phyloP scores from a whole-genome alignment of 2,113 vertebrate species.

The Ranitomeya imitator region DNA sequence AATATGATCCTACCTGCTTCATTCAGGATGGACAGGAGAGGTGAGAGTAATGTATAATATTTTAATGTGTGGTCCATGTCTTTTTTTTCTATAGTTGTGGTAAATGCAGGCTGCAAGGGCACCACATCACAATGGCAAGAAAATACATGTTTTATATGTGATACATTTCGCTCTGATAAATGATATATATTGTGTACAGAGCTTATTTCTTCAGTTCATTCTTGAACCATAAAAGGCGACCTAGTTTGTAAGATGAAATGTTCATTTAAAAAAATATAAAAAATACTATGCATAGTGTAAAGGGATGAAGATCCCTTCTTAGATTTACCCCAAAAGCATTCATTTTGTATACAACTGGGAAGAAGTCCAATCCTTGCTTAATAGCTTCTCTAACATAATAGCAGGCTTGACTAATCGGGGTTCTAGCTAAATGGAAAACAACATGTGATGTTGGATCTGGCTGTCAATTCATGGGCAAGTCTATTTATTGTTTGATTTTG shows the following conservation, averaged over 20 bases:
- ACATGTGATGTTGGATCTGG: slow-evolving; percentile 8
- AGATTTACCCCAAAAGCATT: slow-evolving; percentile 22
- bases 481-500: slow-evolving; percentile 13
- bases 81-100: too few species aligned
- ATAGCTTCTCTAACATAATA: slow-evolving; percentile 20
- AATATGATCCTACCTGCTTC: too few species aligned
- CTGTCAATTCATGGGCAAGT: slow-evolving; percentile 9
- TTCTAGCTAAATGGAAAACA: slow-evolving; percentile 38
- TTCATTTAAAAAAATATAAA: background rate
- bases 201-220: background rate
- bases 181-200: background rate
- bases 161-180: background rate
- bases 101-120: background rate
- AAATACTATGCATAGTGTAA: background rate
- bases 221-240: slow-evolving; percentile 4
- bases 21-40: too few species aligned
- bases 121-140: background rate
- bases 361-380: slow-evolving; percentile 32
- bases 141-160: background rate
- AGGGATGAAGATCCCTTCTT: slow-evolving; percentile 30
- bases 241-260: slow-evolving; percentile 21
- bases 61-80: too few species aligned
- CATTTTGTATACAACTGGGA: slow-evolving; percentile 36
- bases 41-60: too few species aligned
- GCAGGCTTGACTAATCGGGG: slow-evolving; percentile 29